A percentile compares a stretch with the other conserved stretches of the same genome.
Conservation (phyloP, 1,140 invertebrate species). For the Drosophila insularis region DNA sequence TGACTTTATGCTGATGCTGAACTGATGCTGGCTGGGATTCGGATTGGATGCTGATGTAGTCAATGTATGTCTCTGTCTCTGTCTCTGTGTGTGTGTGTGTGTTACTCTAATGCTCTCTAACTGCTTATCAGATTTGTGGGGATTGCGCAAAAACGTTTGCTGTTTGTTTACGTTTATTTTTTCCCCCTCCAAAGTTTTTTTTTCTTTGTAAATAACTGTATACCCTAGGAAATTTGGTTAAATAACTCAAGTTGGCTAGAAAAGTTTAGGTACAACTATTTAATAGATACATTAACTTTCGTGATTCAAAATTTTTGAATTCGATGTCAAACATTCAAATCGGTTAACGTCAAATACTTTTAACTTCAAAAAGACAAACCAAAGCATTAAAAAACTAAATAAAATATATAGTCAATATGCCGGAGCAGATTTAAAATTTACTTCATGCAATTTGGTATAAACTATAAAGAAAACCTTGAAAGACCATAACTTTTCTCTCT, state of each 20-base stretch:
- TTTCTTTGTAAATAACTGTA: background rate
- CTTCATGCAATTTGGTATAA: too few relatives aligned
- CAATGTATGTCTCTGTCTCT: constrained; percentile 42
- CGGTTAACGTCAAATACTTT: too few relatives aligned
- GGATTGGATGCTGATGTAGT: constrained; percentile 25
- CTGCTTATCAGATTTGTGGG: constrained; percentile 76
- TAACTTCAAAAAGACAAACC: too few relatives aligned
- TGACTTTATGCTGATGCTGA: constrained; percentile 13
- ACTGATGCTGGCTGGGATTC: constrained; percentile 28
- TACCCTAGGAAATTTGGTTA: background rate
- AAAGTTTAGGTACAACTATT: background rate
- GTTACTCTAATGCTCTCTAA: constrained; percentile 71
- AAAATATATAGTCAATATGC: too few relatives aligned
- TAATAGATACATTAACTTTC: too few relatives aligned
- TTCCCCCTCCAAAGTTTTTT: constrained; percentile 12
- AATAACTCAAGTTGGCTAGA: background rate
- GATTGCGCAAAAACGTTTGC: constrained; percentile 73
- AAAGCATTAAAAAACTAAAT: too few relatives aligned
- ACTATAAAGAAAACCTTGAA: too few relatives aligned
- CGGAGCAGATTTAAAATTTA: too few relatives aligned
- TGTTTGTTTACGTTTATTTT: constrained; percentile 35
- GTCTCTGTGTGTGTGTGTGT: constrained; percentile 44
- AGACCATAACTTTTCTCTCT: too few relatives aligned
- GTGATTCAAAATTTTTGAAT: too few relatives aligned
- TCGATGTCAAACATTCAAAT: too few relatives aligned